Conservation (phyloP, 2,113 vertebrate species). For the Oncorhynchus nerka region DNA sequence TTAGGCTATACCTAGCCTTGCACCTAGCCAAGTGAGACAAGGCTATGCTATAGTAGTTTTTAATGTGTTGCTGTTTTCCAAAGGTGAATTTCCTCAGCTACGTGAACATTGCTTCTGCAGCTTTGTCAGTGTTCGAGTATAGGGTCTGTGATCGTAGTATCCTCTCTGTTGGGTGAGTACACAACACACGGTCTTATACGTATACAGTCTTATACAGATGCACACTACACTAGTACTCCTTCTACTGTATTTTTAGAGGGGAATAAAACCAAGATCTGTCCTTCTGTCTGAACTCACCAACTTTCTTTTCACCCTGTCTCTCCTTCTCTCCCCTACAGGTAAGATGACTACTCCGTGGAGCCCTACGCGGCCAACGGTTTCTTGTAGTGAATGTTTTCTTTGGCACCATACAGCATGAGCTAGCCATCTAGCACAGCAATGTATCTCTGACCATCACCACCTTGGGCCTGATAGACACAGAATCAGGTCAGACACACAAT, state of each 20-base stretch:
- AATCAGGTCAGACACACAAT: slow-evolving; percentile 52
- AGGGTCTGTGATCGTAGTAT: slow-evolving; percentile 66
- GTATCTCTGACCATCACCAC: slow-evolving; percentile 66
- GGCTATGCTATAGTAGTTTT: background rate
- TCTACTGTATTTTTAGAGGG: no score
- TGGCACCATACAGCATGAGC: slow-evolving; percentile 63
- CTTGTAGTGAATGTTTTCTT: slow-evolving; percentile 70
- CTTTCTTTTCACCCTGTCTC: background rate
- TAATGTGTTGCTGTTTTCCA: background rate
- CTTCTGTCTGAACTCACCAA: background rate
- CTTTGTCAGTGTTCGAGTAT: slow-evolving; percentile 58
- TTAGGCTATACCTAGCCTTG: background rate
- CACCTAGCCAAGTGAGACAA: background rate
- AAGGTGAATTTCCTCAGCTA: slow-evolving; percentile 76
- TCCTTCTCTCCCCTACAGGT: slow-evolving; percentile 46
- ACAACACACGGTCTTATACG: background rate
- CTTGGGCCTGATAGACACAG: slow-evolving; percentile 66
- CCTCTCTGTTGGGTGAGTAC: slow-evolving; percentile 68
- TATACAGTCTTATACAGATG: no score
- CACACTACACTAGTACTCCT: no score
- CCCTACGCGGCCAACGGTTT: slow-evolving; percentile 71
- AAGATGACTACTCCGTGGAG: slow-evolving; percentile 55
- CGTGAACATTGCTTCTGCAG: slow-evolving; percentile 52
- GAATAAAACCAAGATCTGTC: no score
- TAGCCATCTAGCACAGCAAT: slow-evolving; percentile 60